These are phyloP conservation scores for Tigriopus californicus DNA, from an alignment of 2,888 invertebrate genomes.

Conservation along the genomic window DNA sequence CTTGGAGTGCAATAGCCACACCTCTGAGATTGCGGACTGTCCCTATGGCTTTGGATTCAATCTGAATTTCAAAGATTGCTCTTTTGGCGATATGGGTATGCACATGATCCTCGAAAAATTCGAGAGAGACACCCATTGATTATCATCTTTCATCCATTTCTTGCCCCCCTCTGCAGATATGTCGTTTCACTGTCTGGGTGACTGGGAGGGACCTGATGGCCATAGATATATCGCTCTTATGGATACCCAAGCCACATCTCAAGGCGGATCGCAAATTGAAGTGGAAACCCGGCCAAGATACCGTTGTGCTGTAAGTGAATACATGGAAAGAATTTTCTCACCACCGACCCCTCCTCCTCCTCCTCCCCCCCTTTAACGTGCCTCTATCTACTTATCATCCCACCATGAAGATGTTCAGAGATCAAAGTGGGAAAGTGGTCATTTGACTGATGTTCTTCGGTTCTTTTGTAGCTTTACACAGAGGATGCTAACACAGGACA, in stretches of 20 bases:
- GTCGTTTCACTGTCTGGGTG: slow-evolving; percentile 41
- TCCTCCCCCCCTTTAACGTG: not conserved
- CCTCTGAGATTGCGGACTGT: slow-evolving; percentile 40
- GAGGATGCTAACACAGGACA: slow-evolving; percentile 33
- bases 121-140: not conserved
- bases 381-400: no score
- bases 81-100: slow-evolving; percentile 37
- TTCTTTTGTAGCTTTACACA: slow-evolving; percentile 24
- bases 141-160: not conserved
- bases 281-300: slow-evolving; percentile 30
- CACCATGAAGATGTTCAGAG: no score
- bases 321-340: not conserved
- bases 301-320: slow-evolving; percentile 38
- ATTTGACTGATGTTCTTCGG: no score
- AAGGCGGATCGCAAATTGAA: not conserved
- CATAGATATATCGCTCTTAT: slow-evolving; percentile 38
- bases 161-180: slow-evolving; percentile 29
- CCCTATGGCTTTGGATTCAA: slow-evolving; percentile 39
- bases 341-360: not conserved
- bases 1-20: slow-evolving; percentile 35
- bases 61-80: slow-evolving; percentile 37
- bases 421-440: no score
- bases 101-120: slow-evolving; percentile 9
- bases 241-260: slow-evolving; percentile 29
- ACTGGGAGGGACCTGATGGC: slow-evolving; percentile 38